These are phyloP conservation scores for Parapristionchus giblindavisi DNA, from an alignment of 2,888 invertebrate species.

Conservation along the genomic window DNA sequence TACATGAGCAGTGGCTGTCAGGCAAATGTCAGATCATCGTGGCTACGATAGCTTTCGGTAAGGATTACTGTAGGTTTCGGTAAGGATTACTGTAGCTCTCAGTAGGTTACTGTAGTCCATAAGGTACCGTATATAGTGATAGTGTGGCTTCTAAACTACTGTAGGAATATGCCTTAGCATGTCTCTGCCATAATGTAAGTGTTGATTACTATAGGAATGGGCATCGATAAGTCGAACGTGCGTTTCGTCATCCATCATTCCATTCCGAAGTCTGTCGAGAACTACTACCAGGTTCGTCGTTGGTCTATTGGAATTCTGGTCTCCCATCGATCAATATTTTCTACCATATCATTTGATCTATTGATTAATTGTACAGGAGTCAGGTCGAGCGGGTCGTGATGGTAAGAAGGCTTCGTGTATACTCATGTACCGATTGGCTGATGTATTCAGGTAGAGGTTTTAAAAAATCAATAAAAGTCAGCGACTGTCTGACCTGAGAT, in stretches of 20 bases:
- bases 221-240: constrained; percentile 93
- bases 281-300: constrained; percentile 82
- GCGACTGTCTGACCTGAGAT: no score
- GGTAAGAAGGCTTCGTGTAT: constrained; percentile 85
- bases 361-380: constrained; percentile 75
- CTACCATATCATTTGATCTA: background rate
- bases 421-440: constrained; percentile 78
- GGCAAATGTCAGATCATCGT: constrained; percentile 83
- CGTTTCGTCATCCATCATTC: constrained; percentile 81
- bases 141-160: background rate
- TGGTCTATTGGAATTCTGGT: no score
- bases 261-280: constrained; percentile 82
- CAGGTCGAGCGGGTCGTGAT: constrained; percentile 94
- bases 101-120: no score
- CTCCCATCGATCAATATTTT: no score
- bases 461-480: no score
- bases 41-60: constrained; percentile 90
- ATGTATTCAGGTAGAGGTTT: constrained; percentile 38
- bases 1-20: constrained; percentile 79
- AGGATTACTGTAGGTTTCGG: no score
- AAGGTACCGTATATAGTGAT: no score
- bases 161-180: background rate
- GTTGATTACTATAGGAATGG: constrained; percentile 78
- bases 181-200: background rate
- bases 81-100: no score